Conservation (phyloP, 2,888 invertebrate genomes). For the Cantharis rufa region DNA sequence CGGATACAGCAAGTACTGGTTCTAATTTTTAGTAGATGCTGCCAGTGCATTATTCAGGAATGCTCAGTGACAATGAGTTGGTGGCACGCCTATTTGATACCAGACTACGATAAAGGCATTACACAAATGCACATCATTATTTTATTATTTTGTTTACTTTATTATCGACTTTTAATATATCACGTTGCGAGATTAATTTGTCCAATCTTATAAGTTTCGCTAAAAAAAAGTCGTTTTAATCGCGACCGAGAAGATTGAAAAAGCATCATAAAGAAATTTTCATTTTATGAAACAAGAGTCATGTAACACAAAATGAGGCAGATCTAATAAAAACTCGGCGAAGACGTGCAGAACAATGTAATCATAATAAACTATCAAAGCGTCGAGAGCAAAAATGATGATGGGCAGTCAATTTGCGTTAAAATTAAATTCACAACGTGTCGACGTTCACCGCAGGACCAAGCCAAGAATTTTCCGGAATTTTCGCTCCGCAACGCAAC, state of each 20-base stretch:
- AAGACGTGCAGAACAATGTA: neutral
- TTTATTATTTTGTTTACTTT: slow-evolving; percentile 18
- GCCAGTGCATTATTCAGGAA: slow-evolving; percentile 53
- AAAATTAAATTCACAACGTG: no score
- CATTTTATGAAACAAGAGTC: neutral
- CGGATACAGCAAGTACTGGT: slow-evolving; percentile 29
- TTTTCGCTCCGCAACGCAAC: no score
- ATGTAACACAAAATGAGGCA: neutral
- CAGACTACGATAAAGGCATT: slow-evolving; percentile 51
- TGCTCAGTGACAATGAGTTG: slow-evolving; percentile 53
- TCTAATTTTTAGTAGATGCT: slow-evolving; percentile 47
- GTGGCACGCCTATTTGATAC: slow-evolving; percentile 52
- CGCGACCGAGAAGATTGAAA: neutral
- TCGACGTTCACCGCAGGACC: no score
- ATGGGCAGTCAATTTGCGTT: no score
- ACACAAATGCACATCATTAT: slow-evolving; percentile 49
- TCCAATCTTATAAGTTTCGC: neutral
- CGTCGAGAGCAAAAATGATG: no score
- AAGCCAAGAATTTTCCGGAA: no score
- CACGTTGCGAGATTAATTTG: neutral
- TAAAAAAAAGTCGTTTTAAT: neutral
- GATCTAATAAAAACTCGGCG: neutral
- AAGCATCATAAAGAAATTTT: neutral
- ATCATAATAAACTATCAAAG: neutral
- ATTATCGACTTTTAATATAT: neutral